phyloP scores from a whole-genome alignment of 2,797 vertebrate species.

The Orestias chungarensis region DNA sequence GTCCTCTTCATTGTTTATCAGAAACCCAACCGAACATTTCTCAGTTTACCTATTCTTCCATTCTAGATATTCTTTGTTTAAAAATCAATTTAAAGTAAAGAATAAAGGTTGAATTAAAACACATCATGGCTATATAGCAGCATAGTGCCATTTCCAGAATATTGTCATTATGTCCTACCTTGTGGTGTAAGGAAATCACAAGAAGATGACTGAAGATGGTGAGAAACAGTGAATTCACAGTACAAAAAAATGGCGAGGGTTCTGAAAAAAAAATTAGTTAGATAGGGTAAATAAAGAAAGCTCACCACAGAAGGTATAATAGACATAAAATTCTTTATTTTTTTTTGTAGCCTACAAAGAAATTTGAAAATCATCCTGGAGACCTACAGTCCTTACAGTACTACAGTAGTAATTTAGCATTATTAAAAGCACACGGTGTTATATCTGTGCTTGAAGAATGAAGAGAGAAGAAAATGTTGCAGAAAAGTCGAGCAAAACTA shows the following conservation, averaged over 20 bases:
- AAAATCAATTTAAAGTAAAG: not conserved
- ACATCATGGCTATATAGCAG: not conserved
- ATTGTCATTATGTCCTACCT: not conserved
- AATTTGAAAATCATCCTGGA: not conserved
- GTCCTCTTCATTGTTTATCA: not conserved
- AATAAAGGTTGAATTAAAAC: not conserved
- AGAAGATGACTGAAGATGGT: conserved; percentile 5
- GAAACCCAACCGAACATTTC: not conserved
- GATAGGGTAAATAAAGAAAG: conserved; percentile 13
- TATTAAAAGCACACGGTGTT: not conserved
- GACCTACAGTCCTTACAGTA: too few species aligned
- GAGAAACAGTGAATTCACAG: conserved; percentile 23
- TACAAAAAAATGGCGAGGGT: conserved; percentile 20
- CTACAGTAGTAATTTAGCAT: conserved; percentile 6
- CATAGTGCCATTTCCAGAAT: not conserved
- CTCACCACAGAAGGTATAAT: conserved; percentile 12
- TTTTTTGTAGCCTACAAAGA: not conserved
- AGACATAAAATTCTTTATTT: not conserved
- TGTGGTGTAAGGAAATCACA: not conserved
- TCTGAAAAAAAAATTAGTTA: conserved; percentile 36
- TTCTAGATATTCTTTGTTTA: not conserved
- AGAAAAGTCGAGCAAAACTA: not conserved
- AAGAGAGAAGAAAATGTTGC: conserved; percentile 4
- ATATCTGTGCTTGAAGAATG: not conserved
- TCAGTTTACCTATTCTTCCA: not conserved